phyloP scores from a whole-genome alignment of 2,113 vertebrate genomes.

The Vulpes vulpes region DNA sequence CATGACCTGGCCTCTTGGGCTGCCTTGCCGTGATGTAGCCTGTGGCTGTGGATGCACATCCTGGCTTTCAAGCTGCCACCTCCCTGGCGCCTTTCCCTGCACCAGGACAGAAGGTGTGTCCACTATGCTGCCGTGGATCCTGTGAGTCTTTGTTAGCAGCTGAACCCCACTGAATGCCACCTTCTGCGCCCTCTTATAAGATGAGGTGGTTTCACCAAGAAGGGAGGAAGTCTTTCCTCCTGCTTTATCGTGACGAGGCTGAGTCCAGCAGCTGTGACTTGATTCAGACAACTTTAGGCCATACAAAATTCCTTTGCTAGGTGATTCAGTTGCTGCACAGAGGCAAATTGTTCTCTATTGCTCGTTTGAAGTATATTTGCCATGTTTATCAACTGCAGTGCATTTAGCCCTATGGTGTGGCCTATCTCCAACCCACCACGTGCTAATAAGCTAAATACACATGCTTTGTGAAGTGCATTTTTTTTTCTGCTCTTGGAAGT shows the following conservation, averaged over 20 bases:
- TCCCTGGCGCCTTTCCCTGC: not conserved
- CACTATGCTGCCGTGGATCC: not conserved
- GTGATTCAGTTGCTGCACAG: conserved; percentile 64
- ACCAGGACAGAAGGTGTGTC: not conserved
- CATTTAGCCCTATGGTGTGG: conserved; percentile 69
- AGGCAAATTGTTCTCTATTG: conserved; percentile 54
- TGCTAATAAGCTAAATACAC: conserved; percentile 52
- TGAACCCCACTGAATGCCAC: not conserved
- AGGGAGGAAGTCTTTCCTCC: conserved; percentile 48
- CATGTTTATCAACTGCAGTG: conserved; percentile 69
- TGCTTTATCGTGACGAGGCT: not conserved
- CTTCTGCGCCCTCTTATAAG: conserved; percentile 69
- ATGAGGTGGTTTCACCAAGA: conserved; percentile 12
- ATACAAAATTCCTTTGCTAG: conserved; percentile 39
- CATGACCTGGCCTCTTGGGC: not conserved
- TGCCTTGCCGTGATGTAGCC: not conserved
- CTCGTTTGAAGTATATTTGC: conserved; percentile 56
- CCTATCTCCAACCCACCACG: conserved; percentile 34
- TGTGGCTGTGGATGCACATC: not conserved
- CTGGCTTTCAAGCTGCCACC: not conserved
- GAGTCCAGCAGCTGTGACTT: not conserved
- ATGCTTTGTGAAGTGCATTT: conserved; percentile 63
- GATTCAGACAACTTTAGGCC: conserved; percentile 26
- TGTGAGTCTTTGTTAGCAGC: not conserved
- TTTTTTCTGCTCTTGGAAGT: conserved; percentile 67